phyloP scores from a whole-genome alignment of 2,888 invertebrate species.

The Asteroscopus sphinx region DNA sequence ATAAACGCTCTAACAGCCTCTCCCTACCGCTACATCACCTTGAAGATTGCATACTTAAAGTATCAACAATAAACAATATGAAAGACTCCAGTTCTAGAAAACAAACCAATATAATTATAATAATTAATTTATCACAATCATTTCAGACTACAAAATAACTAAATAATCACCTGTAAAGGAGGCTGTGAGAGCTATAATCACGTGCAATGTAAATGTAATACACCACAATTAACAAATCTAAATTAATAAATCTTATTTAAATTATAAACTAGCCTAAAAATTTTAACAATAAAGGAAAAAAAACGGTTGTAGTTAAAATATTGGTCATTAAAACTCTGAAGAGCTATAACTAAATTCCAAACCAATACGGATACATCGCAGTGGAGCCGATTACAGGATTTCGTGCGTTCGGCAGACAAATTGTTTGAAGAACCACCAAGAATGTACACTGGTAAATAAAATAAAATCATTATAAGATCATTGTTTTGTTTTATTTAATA shows the following conservation, averaged over 20 bases:
- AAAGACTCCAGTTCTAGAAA: conserved; percentile 71
- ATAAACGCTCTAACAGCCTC: conserved; percentile 87
- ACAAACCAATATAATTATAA: conserved; percentile 79
- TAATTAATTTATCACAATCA: conserved; percentile 86
- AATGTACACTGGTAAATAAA: no score
- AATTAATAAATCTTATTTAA: conserved; percentile 87
- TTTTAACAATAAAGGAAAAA: conserved; percentile 88
- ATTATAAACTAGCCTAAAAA: conserved; percentile 90
- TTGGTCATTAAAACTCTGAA: conserved; percentile 88
- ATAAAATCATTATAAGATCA: no score
- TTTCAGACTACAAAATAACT: conserved; percentile 85
- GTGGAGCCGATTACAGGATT: no score
- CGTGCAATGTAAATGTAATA: conserved; percentile 87
- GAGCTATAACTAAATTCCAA: conserved; percentile 90
- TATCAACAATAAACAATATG: conserved; percentile 84
- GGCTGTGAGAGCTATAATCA: conserved; percentile 86
- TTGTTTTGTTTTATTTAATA: no score
- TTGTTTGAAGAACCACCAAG: no score
- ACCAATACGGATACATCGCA: no score
- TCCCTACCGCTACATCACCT: conserved; percentile 62
- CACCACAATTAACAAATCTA: conserved; percentile 89
- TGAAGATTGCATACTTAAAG: conserved; percentile 74
- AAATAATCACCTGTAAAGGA: conserved; percentile 78
- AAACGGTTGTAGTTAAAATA: conserved; percentile 85
- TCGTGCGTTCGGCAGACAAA: no score